These are phyloP conservation scores for Schizothorax lantsangensis DNA, from an alignment of 2,797 vertebrate genomes.

Conservation along the genomic window DNA sequence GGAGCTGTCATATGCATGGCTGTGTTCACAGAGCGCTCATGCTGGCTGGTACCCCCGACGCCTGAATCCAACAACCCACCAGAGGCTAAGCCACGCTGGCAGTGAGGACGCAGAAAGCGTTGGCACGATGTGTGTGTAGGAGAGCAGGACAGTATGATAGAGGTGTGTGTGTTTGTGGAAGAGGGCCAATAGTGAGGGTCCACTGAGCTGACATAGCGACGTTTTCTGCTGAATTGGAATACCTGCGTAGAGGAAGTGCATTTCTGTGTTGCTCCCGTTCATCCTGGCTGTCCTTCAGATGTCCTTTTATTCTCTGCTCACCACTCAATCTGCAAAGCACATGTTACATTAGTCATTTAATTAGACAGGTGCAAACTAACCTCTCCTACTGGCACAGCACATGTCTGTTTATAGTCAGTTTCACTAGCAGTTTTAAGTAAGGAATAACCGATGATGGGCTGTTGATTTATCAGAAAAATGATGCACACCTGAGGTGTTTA, in stretches of 20 bases:
- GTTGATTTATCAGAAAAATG: not conserved
- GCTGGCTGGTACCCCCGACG: constrained; percentile 44
- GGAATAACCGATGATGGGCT: not conserved
- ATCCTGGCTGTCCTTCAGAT: constrained; percentile 27
- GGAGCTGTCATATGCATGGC: constrained; percentile 61
- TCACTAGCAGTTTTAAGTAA: not conserved
- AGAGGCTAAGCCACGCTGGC: constrained; percentile 51
- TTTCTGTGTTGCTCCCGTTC: not conserved
- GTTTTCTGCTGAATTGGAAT: constrained; percentile 36
- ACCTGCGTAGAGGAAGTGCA: not conserved
- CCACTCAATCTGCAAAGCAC: constrained; percentile 8
- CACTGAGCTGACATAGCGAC: not conserved
- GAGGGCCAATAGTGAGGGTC: not conserved
- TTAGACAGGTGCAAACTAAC: not conserved
- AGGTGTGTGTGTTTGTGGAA: constrained; percentile 29
- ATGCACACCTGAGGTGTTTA: not conserved
- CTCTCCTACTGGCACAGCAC: not conserved
- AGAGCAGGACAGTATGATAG: constrained; percentile 6
- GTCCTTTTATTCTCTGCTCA: not conserved
- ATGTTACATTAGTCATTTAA: constrained; percentile 13
- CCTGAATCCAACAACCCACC: constrained; percentile 54
- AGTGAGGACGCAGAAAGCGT: constrained; percentile 5
- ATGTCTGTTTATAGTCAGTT: not conserved
- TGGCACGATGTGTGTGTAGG: constrained; percentile 30
- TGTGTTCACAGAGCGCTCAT: constrained; percentile 48